Conservation (phyloP, 2,888 invertebrate genomes). For the Drosophila ezoana region DNA sequence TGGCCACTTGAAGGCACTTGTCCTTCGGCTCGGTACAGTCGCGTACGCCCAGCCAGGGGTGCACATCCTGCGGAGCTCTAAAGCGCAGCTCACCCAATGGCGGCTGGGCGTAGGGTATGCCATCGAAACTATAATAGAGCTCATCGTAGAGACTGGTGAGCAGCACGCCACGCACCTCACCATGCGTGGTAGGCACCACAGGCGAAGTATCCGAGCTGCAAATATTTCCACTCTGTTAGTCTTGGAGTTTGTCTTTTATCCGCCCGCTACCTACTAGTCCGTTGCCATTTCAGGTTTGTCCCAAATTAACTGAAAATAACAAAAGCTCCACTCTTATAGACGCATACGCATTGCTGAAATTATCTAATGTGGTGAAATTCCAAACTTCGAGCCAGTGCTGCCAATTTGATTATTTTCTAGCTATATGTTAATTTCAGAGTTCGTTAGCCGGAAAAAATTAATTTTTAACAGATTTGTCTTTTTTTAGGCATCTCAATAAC, state of each 20-base stretch:
- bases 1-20: constrained; percentile 64
- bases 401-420: no score
- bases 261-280: constrained; percentile 35
- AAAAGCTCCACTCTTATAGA: background rate
- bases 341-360: background rate
- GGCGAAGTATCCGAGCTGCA: constrained; percentile 47
- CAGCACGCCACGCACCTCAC: constrained; percentile 71
- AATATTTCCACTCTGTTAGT: background rate
- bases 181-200: constrained; percentile 71
- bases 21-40: constrained; percentile 61
- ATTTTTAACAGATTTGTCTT: no score
- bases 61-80: constrained; percentile 79
- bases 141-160: constrained; percentile 69
- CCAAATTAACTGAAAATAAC: background rate
- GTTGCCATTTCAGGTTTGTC: constrained; percentile 29
- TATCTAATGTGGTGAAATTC: background rate
- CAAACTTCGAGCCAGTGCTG: no score
- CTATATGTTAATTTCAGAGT: no score
- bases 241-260: background rate
- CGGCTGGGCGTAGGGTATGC: constrained; percentile 77
- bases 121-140: constrained; percentile 72
- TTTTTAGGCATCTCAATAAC: no score
- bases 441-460: no score
- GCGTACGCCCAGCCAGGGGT: constrained; percentile 83
- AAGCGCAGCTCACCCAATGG: constrained; percentile 73